These are phyloP conservation scores for Neodon shergylaensis DNA, from an alignment of 2,113 vertebrate genomes.

Conservation along the genomic window DNA sequence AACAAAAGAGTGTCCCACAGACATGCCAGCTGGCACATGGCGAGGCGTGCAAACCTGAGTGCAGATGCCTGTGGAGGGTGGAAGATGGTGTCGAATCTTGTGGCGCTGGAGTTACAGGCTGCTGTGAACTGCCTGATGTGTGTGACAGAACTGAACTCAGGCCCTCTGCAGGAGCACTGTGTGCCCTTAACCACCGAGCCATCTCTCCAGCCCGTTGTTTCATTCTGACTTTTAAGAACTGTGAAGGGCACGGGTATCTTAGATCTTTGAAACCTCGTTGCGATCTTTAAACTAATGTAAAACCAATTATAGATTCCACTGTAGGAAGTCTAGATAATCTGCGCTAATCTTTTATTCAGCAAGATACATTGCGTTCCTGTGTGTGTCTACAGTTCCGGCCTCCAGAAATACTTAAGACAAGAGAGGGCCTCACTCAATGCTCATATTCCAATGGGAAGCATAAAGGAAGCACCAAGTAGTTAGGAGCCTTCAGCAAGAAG, in stretches of 20 bases:
- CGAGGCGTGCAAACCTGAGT: too few relatives aligned
- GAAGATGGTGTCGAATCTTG: background rate
- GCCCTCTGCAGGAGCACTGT: background rate
- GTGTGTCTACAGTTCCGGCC: background rate
- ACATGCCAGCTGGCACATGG: background rate
- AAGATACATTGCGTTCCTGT: background rate
- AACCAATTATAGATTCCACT: background rate
- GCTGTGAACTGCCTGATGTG: background rate
- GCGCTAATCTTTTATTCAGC: background rate
- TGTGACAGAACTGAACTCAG: background rate
- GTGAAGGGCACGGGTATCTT: background rate
- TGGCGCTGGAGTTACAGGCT: background rate
- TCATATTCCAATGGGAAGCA: background rate
- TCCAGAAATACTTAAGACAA: background rate
- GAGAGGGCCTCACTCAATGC: background rate
- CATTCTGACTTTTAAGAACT: conserved; percentile 40
- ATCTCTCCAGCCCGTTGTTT: background rate
- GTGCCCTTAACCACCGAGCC: background rate
- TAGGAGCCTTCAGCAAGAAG: background rate
- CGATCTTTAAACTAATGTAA: background rate
- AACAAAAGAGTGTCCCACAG: background rate
- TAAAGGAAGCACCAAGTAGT: background rate
- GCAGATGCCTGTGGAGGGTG: background rate
- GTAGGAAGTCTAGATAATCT: background rate
- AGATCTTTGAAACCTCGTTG: background rate